These are phyloP conservation scores for Donacobius atricapilla DNA, from an alignment of 2,113 vertebrate genomes.

Conservation along the genomic window DNA sequence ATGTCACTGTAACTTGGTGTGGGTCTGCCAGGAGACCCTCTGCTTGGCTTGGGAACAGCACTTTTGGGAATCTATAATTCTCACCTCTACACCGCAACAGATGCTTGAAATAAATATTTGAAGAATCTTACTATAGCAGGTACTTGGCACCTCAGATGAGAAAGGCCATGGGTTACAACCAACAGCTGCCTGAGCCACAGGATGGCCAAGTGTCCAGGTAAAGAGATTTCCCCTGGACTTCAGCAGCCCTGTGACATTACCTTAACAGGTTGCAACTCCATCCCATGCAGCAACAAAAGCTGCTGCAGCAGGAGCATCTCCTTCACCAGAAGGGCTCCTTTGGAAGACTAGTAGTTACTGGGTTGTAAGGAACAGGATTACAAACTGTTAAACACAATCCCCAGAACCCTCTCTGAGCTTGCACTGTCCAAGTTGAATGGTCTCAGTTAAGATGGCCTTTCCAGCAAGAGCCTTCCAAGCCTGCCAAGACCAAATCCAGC, in stretches of 20 bases:
- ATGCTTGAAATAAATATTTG: neutral
- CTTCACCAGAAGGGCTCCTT: neutral
- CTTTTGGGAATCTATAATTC: neutral
- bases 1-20: rapidly evolving
- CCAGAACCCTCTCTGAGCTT: neutral
- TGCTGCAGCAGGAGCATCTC: neutral
- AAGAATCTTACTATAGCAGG: neutral
- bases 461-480: neutral
- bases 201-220: neutral
- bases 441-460: neutral
- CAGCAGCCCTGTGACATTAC: neutral
- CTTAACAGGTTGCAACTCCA: neutral
- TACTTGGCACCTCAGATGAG: conserved; percentile 48
- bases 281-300: neutral
- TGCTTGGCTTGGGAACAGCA: neutral
- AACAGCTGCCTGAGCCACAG: neutral
- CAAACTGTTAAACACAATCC: neutral
- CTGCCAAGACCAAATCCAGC: neutral
- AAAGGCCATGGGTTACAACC: neutral
- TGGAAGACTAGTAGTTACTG: neutral
- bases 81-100: neutral
- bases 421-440: rapidly evolving
- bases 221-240: neutral
- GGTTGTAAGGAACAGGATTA: neutral
- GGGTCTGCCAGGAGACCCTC: neutral